Evolutionary conservation across 2,113 vertebrate species (phyloP), one percentile per base, ranked within the genome.

Genomic region (Hippolais icterina): DNA sequence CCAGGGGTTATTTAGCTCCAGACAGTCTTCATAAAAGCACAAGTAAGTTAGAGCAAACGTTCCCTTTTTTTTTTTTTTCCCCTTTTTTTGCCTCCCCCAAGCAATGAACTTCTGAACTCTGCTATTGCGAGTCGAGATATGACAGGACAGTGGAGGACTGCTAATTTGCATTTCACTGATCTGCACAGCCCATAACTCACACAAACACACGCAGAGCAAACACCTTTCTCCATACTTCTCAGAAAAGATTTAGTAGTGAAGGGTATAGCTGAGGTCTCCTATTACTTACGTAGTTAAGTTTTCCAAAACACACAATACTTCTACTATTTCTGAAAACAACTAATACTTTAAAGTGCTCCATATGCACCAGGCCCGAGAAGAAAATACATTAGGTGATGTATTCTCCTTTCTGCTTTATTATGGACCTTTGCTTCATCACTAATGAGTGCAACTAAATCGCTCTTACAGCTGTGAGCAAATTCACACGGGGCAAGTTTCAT

Each of bases 11-110:
- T 96, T 94, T 53, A 85, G 96, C 97, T 97, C 96, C 96, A 97
- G 97, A 98, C 97, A 96, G 91, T 64, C 96, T 89, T 89, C 94
- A 76, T 91, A 97, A 96, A 97, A 97, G 97, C 96, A 94, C 94
- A 82, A 95, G 87, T 68, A 93, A 94, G 89, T 97, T 93, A 96
- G 61, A 90, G 64, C 89, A 80, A 95, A 94, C 96, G 93, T 93
- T 23, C 35, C 68, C 29, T 33, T 39, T 60, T 47, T 44, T 54
- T 46, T 12, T 47, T 35, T 59, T 15, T 49, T 52, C 42, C 12
- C 28, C 17, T 35, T 59, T 59, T 59, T 59, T 20, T 22, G 2
- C 61, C 74, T 95, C 42, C 50, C 13, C 69, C 87, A 72, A 90
- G 78, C 60, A 90, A 15, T 60, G 94, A 97, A 94, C 96, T 97